Evolutionary conservation across 2,888 invertebrate genomes (phyloP).

Genomic region (Parasteatoda lunata): DNA sequence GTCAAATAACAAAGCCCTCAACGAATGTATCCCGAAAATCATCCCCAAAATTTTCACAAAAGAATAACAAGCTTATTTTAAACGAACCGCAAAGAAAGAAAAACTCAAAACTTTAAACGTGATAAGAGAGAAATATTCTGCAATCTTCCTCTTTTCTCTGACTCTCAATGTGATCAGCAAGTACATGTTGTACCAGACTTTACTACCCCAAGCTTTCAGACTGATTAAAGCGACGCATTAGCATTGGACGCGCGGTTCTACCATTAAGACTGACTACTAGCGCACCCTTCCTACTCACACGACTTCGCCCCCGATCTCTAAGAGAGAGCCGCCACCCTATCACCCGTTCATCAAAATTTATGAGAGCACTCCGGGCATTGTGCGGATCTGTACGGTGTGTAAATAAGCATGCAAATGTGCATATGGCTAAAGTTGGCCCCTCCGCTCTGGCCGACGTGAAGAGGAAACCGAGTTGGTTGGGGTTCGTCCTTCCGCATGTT

Average conservation of each 20-base stretch:
- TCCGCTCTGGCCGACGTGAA: constrained; percentile 2
- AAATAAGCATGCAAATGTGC: constrained; percentile 68
- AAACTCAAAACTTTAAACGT: background rate
- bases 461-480: constrained; percentile 39
- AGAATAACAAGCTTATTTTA: too few relatives aligned
- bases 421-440: constrained; percentile 65
- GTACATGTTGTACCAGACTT: constrained; percentile 56
- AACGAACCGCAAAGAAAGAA: too few relatives aligned
- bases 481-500: constrained; percentile 47
- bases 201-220: constrained; percentile 62
- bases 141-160: constrained; percentile 10
- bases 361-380: constrained; percentile 57
- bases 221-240: constrained; percentile 65
- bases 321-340: constrained; percentile 32
- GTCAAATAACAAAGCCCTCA: too few relatives aligned
- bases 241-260: constrained; percentile 48
- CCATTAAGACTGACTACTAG: constrained; percentile 34
- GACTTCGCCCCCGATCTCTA: background rate
- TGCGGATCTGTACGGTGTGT: constrained; percentile 62
- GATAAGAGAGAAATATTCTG: constrained; percentile 23
- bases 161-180: constrained; percentile 38
- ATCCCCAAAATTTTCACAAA: too few relatives aligned
- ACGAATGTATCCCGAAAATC: too few relatives aligned
- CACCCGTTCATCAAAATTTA: constrained; percentile 68
- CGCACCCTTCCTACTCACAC: background rate